phyloP scores from a whole-genome alignment of 2,797 vertebrate species.

The Rhynchonycteris naso region DNA sequence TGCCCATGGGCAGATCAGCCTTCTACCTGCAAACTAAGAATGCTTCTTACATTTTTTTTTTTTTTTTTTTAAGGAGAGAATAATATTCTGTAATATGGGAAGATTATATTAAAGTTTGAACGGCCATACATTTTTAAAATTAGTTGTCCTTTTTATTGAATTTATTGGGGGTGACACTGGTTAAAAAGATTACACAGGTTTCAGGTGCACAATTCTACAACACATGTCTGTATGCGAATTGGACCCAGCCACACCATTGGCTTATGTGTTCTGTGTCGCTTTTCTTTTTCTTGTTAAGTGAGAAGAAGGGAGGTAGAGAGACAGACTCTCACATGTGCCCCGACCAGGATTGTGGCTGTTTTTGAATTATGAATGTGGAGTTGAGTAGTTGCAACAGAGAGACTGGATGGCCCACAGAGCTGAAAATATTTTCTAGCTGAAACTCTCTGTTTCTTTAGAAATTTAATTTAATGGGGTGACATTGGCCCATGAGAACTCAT shows the following conservation, averaged over 20 bases:
- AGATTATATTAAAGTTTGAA: background rate
- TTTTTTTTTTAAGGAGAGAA: background rate
- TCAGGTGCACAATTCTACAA: no score
- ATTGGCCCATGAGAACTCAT: no score
- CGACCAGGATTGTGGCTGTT: background rate
- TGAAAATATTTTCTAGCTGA: background rate
- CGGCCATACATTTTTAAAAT: background rate
- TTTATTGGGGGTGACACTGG: no score
- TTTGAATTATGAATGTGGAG: background rate
- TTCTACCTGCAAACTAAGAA: background rate
- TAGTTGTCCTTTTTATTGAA: no score
- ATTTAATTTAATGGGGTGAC: no score
- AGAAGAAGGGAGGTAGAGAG: no score
- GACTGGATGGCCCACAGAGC: background rate
- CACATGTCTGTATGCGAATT: no score
- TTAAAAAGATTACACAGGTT: no score
- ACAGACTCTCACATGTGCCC: no score
- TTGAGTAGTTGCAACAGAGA: background rate
- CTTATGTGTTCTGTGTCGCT: background rate
- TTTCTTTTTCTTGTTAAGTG: no score
- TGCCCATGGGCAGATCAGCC: background rate
- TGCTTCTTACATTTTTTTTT: background rate
- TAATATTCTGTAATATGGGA: background rate
- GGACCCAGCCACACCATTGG: background rate
- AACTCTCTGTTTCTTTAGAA: background rate